Conservation (phyloP, 1,140 invertebrate species). For the Drosophila trapezifrons region DNA sequence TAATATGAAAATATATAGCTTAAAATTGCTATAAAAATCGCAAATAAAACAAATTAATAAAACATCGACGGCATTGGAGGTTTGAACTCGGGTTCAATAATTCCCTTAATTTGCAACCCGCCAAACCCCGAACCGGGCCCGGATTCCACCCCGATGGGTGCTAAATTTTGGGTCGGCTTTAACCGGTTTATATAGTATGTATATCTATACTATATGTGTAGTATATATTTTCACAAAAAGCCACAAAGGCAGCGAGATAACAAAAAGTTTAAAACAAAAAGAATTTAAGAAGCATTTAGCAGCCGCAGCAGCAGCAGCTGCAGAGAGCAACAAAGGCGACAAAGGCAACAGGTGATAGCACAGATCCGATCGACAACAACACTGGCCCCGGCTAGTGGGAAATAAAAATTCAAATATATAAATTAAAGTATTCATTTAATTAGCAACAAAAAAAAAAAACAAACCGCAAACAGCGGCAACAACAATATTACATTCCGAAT, state of each 20-base stretch:
- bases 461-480: conserved; percentile 14
- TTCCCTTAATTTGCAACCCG: conserved; percentile 25
- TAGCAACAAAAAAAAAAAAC: too few relatives aligned
- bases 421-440: conserved; percentile 57
- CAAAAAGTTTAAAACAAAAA: conserved; percentile 38
- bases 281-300: conserved; percentile 37
- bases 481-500: conserved; percentile 21
- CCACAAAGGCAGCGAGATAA: conserved; percentile 44
- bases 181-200: conserved; percentile 60
- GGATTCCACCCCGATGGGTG: conserved; percentile 15
- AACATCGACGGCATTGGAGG: conserved; percentile 2
- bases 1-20: background rate
- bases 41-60: background rate
- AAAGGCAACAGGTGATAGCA: conserved; percentile 66
- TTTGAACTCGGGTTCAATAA: conserved; percentile 22
- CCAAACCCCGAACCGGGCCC: background rate
- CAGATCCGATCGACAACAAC: conserved; percentile 35
- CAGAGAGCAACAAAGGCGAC: conserved; percentile 40
- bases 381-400: conserved; percentile 19
- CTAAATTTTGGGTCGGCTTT: conserved; percentile 65
- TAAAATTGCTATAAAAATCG: background rate
- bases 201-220: background rate
- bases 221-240: conserved; percentile 56
- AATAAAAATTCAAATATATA: conserved; percentile 49
- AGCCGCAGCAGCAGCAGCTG: conserved; percentile 22